Evolutionary conservation across 64 coral and sea anemone genomes (phyloP), one percentile per base, ranked within the genome.

Genomic region (Trachythela sp.): DNA sequence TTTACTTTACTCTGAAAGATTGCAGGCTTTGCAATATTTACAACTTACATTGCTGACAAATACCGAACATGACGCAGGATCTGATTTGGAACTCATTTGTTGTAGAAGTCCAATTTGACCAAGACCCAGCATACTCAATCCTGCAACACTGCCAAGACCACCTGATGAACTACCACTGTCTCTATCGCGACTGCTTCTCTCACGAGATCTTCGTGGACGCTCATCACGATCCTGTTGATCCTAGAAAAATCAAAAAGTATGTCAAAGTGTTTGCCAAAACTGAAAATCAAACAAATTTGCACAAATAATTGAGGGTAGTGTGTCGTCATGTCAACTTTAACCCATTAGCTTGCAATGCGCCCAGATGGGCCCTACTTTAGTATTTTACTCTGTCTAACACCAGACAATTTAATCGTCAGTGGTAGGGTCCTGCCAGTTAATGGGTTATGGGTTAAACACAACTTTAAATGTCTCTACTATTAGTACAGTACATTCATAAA

Each of bases 21-120:
- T 6, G 30, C 59, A 68, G 18, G 2, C 59, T 8, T 31, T 22
- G 30, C 5, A 7, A 6, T 68, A 14, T 22, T 68, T 68, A 68
- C 30, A 15, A 13, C 75, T 35, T 80, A 80, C 75, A 80, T 80
- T 80, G 17, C 75, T 80, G 27, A 80, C 75, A 80, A 80, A 80
- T 18, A 80, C 75, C 4, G 75, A 34, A 39, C 59, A 68, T 5
- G 75, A 80, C 13, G 38, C 15, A 18, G 27, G 31, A 37, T 80
- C 75, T 38, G 75, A 34, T 64, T 27, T 15, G 17, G 75, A 37
- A 39, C 75, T 80, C 30, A 35, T 13, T 36, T 80, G 75, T 36
- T 80, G 75, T 2, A 80, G 37, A 39, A 80, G 75, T 15, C 75
- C 75, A 80, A 80, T 13, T 39, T 80, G 75, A 13, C 75, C 75